Conservation (phyloP, 2,888 invertebrate species). For the Drosophila paranaensis region DNA sequence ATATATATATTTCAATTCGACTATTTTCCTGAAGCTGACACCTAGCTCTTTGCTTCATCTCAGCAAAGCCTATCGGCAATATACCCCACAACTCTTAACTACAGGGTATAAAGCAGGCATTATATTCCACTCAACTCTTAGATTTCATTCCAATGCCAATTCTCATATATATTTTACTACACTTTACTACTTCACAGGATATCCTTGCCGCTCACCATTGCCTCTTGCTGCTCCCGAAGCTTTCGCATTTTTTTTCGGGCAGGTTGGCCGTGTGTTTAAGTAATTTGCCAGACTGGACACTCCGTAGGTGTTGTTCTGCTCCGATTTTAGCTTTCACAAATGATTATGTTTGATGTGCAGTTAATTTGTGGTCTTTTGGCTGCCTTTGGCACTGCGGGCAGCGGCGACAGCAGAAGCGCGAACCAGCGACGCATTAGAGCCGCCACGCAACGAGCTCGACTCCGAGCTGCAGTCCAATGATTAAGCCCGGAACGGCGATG, state of each 20-base stretch:
- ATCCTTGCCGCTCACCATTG: constrained; percentile 1
- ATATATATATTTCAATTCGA: too few relatives aligned
- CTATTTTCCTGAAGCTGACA: too few relatives aligned
- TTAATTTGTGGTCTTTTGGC: constrained; percentile 77
- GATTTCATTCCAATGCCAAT: background rate
- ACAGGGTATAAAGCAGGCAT: background rate
- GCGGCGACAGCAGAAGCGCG: constrained; percentile 61
- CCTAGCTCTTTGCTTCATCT: too few relatives aligned
- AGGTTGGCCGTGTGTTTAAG: constrained; percentile 70
- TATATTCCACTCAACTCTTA: background rate
- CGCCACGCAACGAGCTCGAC: background rate
- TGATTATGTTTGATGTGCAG: constrained; percentile 83
- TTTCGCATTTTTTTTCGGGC: constrained; percentile 41
- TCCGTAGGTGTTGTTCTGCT: constrained; percentile 59
- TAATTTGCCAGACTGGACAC: constrained; percentile 70
- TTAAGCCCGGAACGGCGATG: constrained; percentile 47
- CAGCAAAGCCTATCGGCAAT: too few relatives aligned
- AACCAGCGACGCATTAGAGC: constrained; percentile 68
- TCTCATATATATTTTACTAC: background rate
- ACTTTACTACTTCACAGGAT: constrained; percentile 12
- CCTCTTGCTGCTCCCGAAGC: background rate
- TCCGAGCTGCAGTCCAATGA: constrained; percentile 18
- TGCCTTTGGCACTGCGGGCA: constrained; percentile 46
- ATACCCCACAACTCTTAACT: background rate
- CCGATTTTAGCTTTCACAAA: constrained; percentile 79